Evolutionary conservation across 2,888 invertebrate species (phyloP), one percentile per base, ranked within the genome.

Genomic region (Hoplodrina blanda): DNA sequence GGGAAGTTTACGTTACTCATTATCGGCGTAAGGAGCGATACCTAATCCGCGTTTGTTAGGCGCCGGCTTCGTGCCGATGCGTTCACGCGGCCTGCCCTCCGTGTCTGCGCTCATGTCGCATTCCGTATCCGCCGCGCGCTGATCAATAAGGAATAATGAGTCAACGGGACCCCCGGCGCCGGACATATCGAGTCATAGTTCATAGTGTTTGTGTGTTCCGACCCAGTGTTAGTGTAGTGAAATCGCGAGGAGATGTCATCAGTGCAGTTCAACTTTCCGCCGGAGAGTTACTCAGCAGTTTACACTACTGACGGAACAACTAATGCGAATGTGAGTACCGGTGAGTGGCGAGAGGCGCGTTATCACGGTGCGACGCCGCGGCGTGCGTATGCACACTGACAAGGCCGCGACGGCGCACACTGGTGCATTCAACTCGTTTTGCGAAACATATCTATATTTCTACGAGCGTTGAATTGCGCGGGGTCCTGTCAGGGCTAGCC

Each of bases 341-440:
- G 88, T 85, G 87, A 84, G 70, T 59, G 76, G 71, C 67, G 79
- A 80, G 82, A 85, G 87, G 85, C 86, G 86, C 87, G 89, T 89
- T 90, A 91, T 91, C 91, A 83, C 78, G 76, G 84, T 76, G 68
- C 74, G 77, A 71, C 83, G 84, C 83, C 64, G 72, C 76, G 78
- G 65, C 85, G 86, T 90, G 91, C 90, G 91, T 87, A 84, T 82
- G 91, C 89, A 89, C 91, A 85, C 73, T 81, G 87, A 78, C 94
- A 94, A 94, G 94, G 94, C 91, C 94, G 91, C 90, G 86, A 65
- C 83, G 84, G 68, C 87, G 84, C 85, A 82, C 83, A 85, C 84
- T 87, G 88, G 94, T 94, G 93, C 94, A 94, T 95, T 94, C 94
- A 95, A 95, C 94, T 92, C 88, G 85, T 84, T 90, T 86, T 86